phyloP scores from a whole-genome alignment of 2,113 vertebrate species.

The Pseudonaja textilis region DNA sequence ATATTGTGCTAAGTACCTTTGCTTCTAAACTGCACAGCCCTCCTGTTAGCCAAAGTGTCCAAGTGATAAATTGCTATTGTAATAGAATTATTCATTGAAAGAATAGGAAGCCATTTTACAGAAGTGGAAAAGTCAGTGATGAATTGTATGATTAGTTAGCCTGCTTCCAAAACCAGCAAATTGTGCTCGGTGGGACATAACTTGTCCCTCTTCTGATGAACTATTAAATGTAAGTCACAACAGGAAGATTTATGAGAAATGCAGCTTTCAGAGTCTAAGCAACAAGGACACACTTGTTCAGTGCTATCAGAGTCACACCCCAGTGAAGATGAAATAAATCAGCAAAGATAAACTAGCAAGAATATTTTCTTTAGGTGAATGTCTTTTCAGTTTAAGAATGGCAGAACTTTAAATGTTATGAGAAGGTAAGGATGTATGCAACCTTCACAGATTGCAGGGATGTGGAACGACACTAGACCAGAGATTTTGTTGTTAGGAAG shows the following conservation, averaged over 20 bases:
- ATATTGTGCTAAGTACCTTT: neutral
- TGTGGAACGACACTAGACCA: neutral
- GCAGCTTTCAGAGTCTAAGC: slow-evolving; percentile 1
- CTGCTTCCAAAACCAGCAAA: slow-evolving; percentile 23
- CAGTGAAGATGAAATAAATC: slow-evolving; percentile 6
- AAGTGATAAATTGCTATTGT: slow-evolving; percentile 22
- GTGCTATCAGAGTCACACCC: slow-evolving; percentile 14
- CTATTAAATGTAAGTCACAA: slow-evolving; percentile 25
- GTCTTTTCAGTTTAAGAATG: neutral
- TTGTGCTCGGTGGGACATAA: slow-evolving; percentile 23
- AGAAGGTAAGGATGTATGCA: neutral
- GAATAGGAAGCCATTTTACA: slow-evolving; percentile 24
- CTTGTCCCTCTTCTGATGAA: slow-evolving; percentile 5
- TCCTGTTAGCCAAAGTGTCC: neutral
- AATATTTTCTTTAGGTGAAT: neutral
- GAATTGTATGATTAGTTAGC: slow-evolving; percentile 28
- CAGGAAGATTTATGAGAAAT: slow-evolving; percentile 15
- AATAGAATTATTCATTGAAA: slow-evolving; percentile 34
- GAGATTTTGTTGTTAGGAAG: neutral
- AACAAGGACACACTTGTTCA: slow-evolving; percentile 1
- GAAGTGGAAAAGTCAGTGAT: slow-evolving; percentile 5
- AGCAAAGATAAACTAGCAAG: slow-evolving; percentile 10
- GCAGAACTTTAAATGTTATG: neutral
- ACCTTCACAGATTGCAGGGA: neutral
- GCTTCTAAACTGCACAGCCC: neutral